phyloP scores from a whole-genome alignment of 2,113 vertebrate species.

The Atlantisia rogersi region DNA sequence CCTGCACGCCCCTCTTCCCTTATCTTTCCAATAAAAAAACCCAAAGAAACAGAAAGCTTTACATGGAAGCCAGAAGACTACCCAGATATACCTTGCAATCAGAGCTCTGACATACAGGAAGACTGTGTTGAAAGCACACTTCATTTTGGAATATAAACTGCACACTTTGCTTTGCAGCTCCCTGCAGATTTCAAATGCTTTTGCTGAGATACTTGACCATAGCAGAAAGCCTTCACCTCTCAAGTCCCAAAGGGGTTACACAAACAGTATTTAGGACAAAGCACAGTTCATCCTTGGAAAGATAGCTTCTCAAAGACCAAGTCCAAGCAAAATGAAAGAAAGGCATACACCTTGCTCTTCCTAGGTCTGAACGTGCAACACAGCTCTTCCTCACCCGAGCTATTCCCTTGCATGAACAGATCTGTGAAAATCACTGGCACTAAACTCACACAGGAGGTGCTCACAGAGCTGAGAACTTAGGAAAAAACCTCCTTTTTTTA shows the following conservation, averaged over 20 bases:
- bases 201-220: not conserved
- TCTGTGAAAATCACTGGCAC: not conserved
- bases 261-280: not conserved
- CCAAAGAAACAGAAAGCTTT: not conserved
- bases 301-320: not conserved
- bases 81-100: not conserved
- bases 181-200: not conserved
- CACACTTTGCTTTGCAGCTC: not conserved
- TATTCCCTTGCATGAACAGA: not conserved
- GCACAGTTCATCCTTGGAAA: not conserved
- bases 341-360: not conserved
- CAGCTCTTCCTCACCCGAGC: not conserved
- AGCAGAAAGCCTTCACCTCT: not conserved
- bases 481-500: not conserved
- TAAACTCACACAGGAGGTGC: not conserved
- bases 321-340: not conserved
- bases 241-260: not conserved
- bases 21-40: not conserved
- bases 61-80: not conserved
- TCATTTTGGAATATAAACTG: not conserved
- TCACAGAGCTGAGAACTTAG: not conserved
- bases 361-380: not conserved
- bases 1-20: not conserved
- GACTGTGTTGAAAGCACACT: accelerated
- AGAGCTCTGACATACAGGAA: not conserved